Conservation (phyloP, 2,888 invertebrate species). For the Hypolimnas misippus region DNA sequence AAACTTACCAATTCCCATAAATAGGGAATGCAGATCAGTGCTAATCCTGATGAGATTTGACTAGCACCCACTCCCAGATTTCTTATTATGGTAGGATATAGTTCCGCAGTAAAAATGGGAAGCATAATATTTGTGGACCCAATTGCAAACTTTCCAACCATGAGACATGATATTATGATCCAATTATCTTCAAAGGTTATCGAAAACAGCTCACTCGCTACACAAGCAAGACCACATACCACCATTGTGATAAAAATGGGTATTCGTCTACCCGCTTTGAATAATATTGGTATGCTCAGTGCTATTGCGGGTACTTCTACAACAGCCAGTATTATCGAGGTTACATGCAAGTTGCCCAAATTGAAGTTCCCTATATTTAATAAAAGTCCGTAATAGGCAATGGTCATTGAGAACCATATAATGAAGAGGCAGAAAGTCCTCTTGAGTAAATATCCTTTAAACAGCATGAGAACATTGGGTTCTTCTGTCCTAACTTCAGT, state of each 20-base stretch:
- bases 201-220: conserved; percentile 84
- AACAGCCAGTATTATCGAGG: conserved; percentile 88
- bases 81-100: conserved; percentile 88
- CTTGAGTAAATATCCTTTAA: conserved; percentile 86
- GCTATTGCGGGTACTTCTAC: conserved; percentile 92
- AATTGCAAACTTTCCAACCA: conserved; percentile 92
- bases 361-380: conserved; percentile 89
- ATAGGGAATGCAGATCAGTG: conserved; percentile 90
- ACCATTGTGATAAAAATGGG: conserved; percentile 88
- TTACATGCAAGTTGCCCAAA: conserved; percentile 89
- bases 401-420: conserved; percentile 91
- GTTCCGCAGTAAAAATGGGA: conserved; percentile 89
- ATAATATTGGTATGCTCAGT: conserved; percentile 89
- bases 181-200: conserved; percentile 84
- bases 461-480: conserved; percentile 86
- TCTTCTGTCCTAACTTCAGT: conserved; percentile 71
- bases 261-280: conserved; percentile 89
- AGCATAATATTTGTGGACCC: conserved; percentile 91
- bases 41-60: conserved; percentile 90
- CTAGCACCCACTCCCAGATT: conserved; percentile 90
- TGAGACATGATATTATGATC: conserved; percentile 89
- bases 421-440: conserved; percentile 88
- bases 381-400: conserved; percentile 90
- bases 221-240: conserved; percentile 87
- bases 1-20: conserved; percentile 88